Evolutionary conservation across 2,113 vertebrate genomes (phyloP).

Genomic region (Papio anubis): DNA sequence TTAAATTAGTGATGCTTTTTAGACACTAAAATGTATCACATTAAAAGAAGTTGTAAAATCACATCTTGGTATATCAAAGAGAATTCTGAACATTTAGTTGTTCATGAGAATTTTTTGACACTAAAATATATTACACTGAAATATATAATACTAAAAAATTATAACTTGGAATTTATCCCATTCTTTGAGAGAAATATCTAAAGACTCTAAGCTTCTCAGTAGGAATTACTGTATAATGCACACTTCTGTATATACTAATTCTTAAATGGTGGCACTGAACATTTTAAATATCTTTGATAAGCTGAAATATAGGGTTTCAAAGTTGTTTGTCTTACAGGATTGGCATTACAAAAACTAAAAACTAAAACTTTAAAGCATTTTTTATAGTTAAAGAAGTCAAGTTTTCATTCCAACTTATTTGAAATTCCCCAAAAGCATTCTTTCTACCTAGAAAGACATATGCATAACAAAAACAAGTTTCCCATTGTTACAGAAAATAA

Average conservation of each 20-base stretch:
- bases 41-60: slow-evolving; percentile 27
- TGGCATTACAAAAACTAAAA: background rate
- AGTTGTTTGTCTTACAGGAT: background rate
- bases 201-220: background rate
- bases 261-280: background rate
- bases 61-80: background rate
- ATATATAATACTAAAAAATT: background rate
- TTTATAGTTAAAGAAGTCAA: slow-evolving; percentile 37
- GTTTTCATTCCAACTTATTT: slow-evolving; percentile 50
- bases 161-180: background rate
- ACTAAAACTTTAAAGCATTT: background rate
- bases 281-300: slow-evolving; percentile 45
- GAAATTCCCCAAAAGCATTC: background rate
- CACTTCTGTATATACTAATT: background rate
- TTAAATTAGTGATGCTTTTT: background rate
- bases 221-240: background rate
- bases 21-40: background rate
- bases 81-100: background rate
- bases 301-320: background rate
- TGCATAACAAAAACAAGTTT: slow-evolving; percentile 47
- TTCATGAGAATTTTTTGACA: background rate
- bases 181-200: background rate
- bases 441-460: slow-evolving; percentile 19
- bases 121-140: background rate
- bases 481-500: slow-evolving; percentile 40